phyloP scores from a whole-genome alignment of 2,113 vertebrate genomes.

The Apus apus region DNA sequence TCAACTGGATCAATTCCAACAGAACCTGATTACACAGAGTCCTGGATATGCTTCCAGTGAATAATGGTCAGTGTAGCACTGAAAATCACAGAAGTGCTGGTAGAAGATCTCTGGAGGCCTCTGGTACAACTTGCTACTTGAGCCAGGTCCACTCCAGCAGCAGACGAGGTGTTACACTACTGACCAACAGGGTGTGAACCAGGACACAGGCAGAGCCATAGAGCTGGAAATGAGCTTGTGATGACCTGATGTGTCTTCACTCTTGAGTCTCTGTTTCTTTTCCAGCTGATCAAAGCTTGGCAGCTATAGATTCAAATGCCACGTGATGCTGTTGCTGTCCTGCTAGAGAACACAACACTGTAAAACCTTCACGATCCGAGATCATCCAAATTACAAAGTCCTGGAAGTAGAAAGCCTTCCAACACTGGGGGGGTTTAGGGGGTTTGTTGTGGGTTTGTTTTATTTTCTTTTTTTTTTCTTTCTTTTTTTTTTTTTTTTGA shows the following conservation, averaged over 20 bases:
- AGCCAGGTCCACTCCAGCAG: neutral
- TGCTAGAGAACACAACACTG: neutral
- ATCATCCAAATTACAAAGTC: neutral
- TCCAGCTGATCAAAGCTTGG: neutral
- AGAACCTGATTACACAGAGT: neutral
- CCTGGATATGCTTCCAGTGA: neutral
- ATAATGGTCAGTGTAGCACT: neutral
- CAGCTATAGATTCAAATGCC: neutral
- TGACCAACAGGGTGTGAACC: neutral
- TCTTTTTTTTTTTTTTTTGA: too few relatives aligned
- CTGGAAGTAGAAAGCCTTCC: neutral
- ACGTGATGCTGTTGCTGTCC: neutral
- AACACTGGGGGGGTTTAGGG: neutral
- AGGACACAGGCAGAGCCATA: fast-evolving
- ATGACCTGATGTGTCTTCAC: neutral
- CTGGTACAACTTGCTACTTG: neutral
- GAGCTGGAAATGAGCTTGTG: neutral
- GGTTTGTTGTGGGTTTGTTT: neutral
- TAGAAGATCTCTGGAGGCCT: neutral
- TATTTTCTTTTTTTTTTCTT: neutral
- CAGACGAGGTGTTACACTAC: neutral
- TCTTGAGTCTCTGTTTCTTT: neutral
- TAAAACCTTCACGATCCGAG: neutral
- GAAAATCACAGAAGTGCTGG: neutral
- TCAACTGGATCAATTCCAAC: neutral